phyloP scores from a whole-genome alignment of 2,797 vertebrate genomes.

The Dipus sagitta region DNA sequence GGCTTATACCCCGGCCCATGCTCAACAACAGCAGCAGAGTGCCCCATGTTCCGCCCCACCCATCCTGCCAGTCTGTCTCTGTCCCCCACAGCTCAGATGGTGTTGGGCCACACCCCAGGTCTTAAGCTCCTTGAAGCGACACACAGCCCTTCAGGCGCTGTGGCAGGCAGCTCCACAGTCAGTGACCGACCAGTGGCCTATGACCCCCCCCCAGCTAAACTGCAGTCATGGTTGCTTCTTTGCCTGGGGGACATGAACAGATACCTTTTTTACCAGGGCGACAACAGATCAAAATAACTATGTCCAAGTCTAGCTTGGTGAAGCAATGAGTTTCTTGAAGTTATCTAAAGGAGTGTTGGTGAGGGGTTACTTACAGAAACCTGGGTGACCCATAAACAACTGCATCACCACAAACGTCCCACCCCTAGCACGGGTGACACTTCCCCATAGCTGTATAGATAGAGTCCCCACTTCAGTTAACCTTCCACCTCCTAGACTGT shows the following conservation, averaged over 20 bases:
- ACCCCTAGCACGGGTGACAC: background rate
- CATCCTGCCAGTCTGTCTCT: background rate
- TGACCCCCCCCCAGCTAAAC: too few relatives aligned
- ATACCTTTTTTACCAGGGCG: too few relatives aligned
- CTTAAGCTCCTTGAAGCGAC: rapidly evolving
- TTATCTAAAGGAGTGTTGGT: background rate
- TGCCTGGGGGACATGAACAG: background rate
- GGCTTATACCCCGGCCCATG: rapidly evolving
- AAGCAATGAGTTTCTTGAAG: background rate
- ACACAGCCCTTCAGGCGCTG: background rate
- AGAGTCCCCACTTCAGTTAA: too few relatives aligned
- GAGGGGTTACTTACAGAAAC: too few relatives aligned
- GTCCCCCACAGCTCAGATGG: background rate
- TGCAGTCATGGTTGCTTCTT: too few relatives aligned
- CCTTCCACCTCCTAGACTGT: background rate
- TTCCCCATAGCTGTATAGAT: background rate
- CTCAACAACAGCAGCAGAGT: background rate
- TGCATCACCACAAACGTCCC: background rate
- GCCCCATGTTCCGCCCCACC: rapidly evolving
- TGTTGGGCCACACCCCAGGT: background rate
- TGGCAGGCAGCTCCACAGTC: background rate
- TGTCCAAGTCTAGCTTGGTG: background rate
- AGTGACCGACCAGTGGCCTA: too few relatives aligned
- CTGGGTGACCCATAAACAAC: background rate
- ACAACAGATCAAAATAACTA: background rate